Percentiles rank a stretch among this genome's conserved stretches.
phyloP scores from a whole-genome alignment of 2,888 invertebrate genomes.

The Gymnosoma rotundatum region DNA sequence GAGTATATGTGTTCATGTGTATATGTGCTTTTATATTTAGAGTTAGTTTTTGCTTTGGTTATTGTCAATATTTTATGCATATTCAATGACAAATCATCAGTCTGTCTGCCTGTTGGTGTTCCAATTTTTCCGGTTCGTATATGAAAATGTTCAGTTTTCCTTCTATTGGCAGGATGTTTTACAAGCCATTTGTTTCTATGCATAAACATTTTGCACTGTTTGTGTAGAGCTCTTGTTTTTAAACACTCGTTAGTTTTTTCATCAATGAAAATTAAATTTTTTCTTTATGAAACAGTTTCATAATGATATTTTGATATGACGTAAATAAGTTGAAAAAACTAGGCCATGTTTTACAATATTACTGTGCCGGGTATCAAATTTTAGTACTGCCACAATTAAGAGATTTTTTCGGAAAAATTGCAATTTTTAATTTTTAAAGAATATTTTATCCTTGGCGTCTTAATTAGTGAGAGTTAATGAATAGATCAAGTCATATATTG shows the following conservation, averaged over 20 bases:
- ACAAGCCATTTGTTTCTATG: slow-evolving; percentile 8
- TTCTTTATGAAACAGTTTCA: background rate
- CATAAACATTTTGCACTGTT: background rate
- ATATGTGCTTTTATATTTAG: slow-evolving; percentile 7
- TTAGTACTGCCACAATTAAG: too few species aligned
- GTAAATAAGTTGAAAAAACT: too few species aligned
- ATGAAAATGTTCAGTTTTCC: background rate
- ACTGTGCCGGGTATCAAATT: too few species aligned
- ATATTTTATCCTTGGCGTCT: too few species aligned
- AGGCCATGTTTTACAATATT: too few species aligned
- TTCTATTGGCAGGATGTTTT: slow-evolving; percentile 29
- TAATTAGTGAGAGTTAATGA: too few species aligned
- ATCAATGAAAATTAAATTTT: too few species aligned
- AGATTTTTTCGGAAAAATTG: too few species aligned
- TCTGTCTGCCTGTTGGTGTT: slow-evolving; percentile 11
- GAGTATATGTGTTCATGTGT: too few species aligned
- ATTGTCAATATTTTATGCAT: slow-evolving; percentile 62
- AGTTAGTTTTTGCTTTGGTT: slow-evolving; percentile 38
- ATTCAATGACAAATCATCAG: slow-evolving; percentile 58
- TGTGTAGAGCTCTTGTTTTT: background rate
- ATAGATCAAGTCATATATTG: too few species aligned
- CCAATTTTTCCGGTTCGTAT: slow-evolving; percentile 44
- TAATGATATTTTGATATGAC: background rate
- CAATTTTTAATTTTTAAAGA: too few species aligned
- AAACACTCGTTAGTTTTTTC: too few species aligned